Conservation (phyloP, 2,797 vertebrate species). For the Numenius phaeopus region DNA sequence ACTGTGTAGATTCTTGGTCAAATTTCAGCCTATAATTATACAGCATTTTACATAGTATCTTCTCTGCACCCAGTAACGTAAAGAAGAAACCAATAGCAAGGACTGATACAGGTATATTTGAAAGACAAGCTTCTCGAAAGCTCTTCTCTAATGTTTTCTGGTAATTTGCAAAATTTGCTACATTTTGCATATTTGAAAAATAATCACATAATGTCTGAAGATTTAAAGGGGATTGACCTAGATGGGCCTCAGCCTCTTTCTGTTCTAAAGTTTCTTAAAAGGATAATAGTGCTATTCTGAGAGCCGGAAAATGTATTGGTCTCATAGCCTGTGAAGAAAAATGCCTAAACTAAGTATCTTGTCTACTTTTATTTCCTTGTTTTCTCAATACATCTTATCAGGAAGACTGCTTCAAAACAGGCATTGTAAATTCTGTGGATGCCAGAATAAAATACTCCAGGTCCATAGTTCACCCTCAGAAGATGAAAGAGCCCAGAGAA, state of each 20-base stretch:
- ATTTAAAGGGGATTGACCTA: conserved; percentile 57
- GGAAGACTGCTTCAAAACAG: conserved; percentile 54
- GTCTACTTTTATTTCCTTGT: conserved; percentile 65
- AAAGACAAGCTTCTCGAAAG: background rate
- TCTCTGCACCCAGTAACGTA: background rate
- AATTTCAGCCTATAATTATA: conserved; percentile 63
- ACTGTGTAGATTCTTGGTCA: conserved; percentile 43
- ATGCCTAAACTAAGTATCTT: conserved; percentile 57
- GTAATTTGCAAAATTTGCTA: conserved; percentile 20
- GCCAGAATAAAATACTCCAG: conserved; percentile 55
- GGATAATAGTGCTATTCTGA: conserved; percentile 27
- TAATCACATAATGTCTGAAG: conserved; percentile 29
- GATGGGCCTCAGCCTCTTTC: conserved; percentile 23
- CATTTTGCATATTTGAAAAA: conserved; percentile 52
- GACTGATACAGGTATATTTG: background rate
- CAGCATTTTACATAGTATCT: conserved; percentile 33
- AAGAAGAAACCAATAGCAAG: background rate
- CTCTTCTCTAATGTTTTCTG: background rate
- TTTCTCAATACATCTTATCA: conserved; percentile 57
- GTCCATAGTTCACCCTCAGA: conserved; percentile 58
- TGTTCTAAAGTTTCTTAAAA: conserved; percentile 63
- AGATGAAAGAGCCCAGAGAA: conserved; percentile 62
- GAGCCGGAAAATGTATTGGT: background rate
- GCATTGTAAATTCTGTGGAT: conserved; percentile 59
- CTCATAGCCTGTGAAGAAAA: conserved; percentile 47